Conservation (phyloP, 1,140 invertebrate genomes). For the Phthorimaea operculella region DNA sequence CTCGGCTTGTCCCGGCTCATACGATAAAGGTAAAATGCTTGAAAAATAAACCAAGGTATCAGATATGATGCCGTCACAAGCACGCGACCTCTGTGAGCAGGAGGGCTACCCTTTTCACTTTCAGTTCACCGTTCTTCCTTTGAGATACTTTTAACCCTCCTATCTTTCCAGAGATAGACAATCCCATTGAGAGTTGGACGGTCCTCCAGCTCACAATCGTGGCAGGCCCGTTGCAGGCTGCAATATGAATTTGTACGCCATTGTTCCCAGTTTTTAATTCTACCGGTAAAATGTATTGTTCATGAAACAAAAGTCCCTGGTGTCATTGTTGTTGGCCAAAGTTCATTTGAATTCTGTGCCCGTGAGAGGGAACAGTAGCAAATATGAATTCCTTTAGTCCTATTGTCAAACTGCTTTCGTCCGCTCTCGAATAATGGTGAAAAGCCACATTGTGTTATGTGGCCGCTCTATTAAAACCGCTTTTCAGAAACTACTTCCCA, state of each 20-base stretch:
- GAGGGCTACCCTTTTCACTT: too few species aligned
- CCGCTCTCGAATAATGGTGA: conserved; percentile 45
- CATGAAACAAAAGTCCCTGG: conserved; percentile 56
- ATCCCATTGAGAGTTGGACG: too few species aligned
- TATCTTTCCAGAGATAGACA: too few species aligned
- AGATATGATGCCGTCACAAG: too few species aligned
- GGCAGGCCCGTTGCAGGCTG: conserved; percentile 34
- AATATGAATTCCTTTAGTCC: conserved; percentile 62
- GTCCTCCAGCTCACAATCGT: conserved; percentile 27
- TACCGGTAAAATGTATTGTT: conserved; percentile 63
- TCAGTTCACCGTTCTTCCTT: too few species aligned
- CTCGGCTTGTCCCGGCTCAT: too few species aligned
- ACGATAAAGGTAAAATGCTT: too few species aligned
- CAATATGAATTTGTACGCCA: conserved; percentile 64
- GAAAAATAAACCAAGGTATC: too few species aligned
- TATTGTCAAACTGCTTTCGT: conserved; percentile 53
- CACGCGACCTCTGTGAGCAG: too few species aligned
- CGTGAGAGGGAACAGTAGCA: conserved; percentile 60
- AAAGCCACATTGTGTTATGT: conserved; percentile 33
- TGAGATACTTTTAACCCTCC: too few species aligned
- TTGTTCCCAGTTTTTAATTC: conserved; percentile 62
- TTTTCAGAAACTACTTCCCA: conserved; percentile 2
- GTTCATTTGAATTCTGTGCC: conserved; percentile 63
- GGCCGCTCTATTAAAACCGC: background rate
- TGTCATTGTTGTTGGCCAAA: conserved; percentile 64